Evolutionary conservation across 1,140 invertebrate genomes (phyloP).

Genomic region (Drosophila asahinai): DNA sequence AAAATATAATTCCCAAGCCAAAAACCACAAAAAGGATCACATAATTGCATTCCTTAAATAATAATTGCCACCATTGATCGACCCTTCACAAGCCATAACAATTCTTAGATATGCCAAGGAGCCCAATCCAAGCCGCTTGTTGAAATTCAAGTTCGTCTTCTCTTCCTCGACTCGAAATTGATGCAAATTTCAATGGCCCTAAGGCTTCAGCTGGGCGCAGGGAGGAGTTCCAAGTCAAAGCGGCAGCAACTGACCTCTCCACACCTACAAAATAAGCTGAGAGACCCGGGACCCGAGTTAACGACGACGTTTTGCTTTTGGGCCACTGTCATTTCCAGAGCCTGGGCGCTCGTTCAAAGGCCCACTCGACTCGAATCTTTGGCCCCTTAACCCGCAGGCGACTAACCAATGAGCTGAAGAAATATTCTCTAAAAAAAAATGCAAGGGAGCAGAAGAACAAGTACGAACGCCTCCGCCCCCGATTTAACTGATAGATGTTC

Average conservation of each 20-base stretch:
- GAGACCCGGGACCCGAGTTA: constrained; percentile 7
- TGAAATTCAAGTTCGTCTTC: constrained; percentile 29
- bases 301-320: constrained; percentile 51
- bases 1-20: constrained; percentile 2
- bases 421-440: constrained; percentile 32
- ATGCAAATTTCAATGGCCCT: constrained; percentile 50
- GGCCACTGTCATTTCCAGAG: constrained; percentile 61
- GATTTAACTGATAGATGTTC: constrained; percentile 43
- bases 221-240: neutral
- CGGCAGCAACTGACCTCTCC: constrained; percentile 55
- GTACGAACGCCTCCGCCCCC: constrained; percentile 21
- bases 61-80: constrained; percentile 37
- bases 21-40: neutral
- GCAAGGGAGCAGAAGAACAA: neutral
- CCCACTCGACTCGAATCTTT: constrained; percentile 42
- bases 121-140: constrained; percentile 16
- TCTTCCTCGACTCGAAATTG: constrained; percentile 53
- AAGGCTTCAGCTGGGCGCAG: constrained; percentile 7
- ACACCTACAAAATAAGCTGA: constrained; percentile 47
- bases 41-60: constrained; percentile 7
- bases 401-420: constrained; percentile 54
- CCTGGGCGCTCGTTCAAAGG: constrained; percentile 18
- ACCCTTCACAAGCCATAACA: constrained; percentile 16
- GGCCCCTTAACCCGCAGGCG: constrained; percentile 35
- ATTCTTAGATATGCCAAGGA: constrained; percentile 22